These are phyloP conservation scores for Octopus sinensis DNA, from an alignment of 1,140 invertebrate genomes.

Conservation along the genomic window DNA sequence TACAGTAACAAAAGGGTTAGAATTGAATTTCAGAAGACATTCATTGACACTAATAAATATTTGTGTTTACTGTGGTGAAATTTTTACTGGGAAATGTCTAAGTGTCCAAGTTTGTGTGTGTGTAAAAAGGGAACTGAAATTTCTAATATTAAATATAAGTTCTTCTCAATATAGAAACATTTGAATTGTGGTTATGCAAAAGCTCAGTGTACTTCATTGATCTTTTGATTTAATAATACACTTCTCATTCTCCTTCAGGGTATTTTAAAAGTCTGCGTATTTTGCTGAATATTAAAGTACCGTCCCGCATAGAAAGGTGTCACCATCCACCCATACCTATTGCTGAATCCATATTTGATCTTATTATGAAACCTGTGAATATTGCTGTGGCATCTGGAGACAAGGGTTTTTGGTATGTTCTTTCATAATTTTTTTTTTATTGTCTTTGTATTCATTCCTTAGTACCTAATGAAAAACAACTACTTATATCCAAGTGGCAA, in stretches of 20 bases:
- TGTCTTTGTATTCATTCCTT: neutral
- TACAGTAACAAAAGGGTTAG: too few species aligned
- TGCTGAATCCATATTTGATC: constrained; percentile 71
- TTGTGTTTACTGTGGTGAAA: too few species aligned
- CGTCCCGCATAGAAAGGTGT: constrained; percentile 69
- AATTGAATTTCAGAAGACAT: too few species aligned
- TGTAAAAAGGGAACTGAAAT: too few species aligned
- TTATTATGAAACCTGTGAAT: constrained; percentile 72
- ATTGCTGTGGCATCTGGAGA: constrained; percentile 39
- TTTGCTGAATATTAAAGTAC: constrained; percentile 71
- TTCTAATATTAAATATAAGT: too few species aligned
- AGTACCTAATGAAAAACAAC: neutral
- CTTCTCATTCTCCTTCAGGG: constrained; percentile 39
- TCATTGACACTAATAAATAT: too few species aligned
- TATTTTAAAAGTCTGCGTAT: constrained; percentile 74
- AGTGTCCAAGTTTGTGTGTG: too few species aligned
- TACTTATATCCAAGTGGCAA: neutral
- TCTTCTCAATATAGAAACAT: too few species aligned
- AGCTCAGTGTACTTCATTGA: neutral
- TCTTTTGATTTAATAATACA: neutral
- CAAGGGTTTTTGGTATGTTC: constrained; percentile 41
- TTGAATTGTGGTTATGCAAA: too few species aligned
- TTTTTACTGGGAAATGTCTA: too few species aligned
- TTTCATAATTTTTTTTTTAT: too few species aligned
- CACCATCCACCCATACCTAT: constrained; percentile 72